phyloP scores from a whole-genome alignment of 2,888 invertebrate species.

The Aphodius sticticus region DNA sequence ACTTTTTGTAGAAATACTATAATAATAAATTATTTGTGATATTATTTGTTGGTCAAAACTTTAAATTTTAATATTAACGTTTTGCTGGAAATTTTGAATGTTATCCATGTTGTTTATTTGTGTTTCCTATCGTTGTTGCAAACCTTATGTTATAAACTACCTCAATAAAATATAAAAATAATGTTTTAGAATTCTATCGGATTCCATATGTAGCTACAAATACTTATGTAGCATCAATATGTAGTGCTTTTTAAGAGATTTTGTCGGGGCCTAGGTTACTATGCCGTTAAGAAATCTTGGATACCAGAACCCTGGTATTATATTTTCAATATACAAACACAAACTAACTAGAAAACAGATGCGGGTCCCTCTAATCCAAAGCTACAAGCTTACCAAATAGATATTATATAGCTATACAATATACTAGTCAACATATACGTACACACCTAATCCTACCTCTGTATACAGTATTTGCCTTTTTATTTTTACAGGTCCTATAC shows the following conservation, averaged over 20 bases:
- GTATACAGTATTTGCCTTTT: slow-evolving; percentile 50
- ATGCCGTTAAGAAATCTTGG: background rate
- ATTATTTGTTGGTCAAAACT: background rate
- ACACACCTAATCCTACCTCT: slow-evolving; percentile 49
- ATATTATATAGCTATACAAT: slow-evolving; percentile 46
- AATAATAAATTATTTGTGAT: background rate
- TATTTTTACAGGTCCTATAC: background rate
- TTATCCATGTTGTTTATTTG: background rate
- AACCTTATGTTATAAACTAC: background rate
- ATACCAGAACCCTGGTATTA: background rate
- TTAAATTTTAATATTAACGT: background rate
- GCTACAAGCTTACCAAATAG: slow-evolving; percentile 48
- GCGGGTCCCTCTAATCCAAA: background rate
- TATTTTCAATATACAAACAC: background rate
- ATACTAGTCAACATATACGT: slow-evolving; percentile 45
- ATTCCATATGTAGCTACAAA: too few species aligned
- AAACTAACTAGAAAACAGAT: background rate
- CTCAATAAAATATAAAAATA: background rate
- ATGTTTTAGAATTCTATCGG: too few species aligned
- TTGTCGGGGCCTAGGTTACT: background rate
- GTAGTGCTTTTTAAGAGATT: background rate
- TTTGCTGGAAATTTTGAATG: background rate
- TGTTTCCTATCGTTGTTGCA: background rate
- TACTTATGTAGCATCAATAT: background rate
- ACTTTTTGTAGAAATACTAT: background rate